A percentile compares a stretch with the other conserved stretches of the same genome.
phyloP scores from a whole-genome alignment of 2,888 invertebrate species.

The Trissolcus brochymenae region DNA sequence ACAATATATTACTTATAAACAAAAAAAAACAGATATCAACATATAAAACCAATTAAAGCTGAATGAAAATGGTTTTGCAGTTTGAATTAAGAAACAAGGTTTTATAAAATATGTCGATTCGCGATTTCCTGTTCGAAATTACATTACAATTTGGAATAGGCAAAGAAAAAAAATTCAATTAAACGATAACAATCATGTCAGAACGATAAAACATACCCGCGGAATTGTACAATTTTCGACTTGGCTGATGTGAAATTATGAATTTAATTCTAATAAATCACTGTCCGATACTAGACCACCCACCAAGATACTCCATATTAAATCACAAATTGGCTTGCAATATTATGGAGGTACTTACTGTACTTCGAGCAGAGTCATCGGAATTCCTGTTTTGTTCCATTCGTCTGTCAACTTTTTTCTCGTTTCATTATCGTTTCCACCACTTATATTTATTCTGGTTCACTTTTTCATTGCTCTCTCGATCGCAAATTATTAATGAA shows the following conservation, averaged over 20 bases:
- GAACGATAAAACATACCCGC: neutral
- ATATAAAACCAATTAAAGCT: too few relatives aligned
- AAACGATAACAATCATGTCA: neutral
- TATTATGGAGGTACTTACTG: conserved; percentile 62
- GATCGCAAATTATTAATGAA: conserved; percentile 27
- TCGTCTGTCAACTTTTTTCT: conserved; percentile 57
- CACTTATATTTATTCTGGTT: conserved; percentile 47
- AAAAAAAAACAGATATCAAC: neutral
- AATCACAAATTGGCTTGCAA: conserved; percentile 65
- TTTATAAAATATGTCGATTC: too few relatives aligned
- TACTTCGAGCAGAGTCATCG: conserved; percentile 42
- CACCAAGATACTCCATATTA: conserved; percentile 75
- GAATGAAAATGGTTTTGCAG: too few relatives aligned
- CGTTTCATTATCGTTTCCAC: conserved; percentile 52
- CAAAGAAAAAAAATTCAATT: conserved; percentile 3
- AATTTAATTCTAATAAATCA: conserved; percentile 32
- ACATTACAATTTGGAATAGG: conserved; percentile 1
- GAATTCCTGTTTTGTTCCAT: conserved; percentile 49
- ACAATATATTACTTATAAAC: neutral
- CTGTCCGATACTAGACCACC: conserved; percentile 73
- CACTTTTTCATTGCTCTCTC: conserved; percentile 32
- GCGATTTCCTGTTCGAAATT: neutral
- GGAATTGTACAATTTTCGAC: too few relatives aligned
- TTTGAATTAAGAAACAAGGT: too few relatives aligned
- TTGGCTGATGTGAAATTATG: neutral